Conservation (phyloP, 23 tunicate genomes). For the Oikopleura albicans region DNA sequence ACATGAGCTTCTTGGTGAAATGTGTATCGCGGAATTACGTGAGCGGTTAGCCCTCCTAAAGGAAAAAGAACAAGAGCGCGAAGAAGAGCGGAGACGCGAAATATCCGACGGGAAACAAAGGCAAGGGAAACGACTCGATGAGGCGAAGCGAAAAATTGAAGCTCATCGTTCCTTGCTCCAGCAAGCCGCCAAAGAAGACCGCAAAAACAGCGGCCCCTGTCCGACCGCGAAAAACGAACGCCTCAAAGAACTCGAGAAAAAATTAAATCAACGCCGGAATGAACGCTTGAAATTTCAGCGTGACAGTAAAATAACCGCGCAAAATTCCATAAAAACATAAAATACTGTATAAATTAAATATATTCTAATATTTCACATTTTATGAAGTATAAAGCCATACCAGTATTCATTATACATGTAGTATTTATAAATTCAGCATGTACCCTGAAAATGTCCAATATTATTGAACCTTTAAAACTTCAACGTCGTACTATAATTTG, state of each 20-base stretch:
- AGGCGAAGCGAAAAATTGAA: background rate
- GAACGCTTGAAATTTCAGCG: background rate
- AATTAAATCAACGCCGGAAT: background rate
- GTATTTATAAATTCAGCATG: too few species aligned
- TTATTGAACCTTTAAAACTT: too few species aligned
- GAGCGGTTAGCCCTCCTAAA: conserved; percentile 46
- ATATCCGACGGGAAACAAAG: background rate
- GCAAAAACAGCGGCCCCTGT: too few species aligned
- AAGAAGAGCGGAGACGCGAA: background rate
- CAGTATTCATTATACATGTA: too few species aligned
- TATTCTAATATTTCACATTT: too few species aligned
- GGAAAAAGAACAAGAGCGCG: conserved; percentile 24
- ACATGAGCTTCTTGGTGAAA: conserved; percentile 60
- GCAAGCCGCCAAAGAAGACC: background rate
- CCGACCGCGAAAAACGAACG: background rate
- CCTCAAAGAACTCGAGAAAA: background rate
- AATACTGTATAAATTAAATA: too few species aligned
- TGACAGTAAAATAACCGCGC: background rate
- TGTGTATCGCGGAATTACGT: conserved; percentile 69
- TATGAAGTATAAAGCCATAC: too few species aligned
- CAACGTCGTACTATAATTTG: too few species aligned
- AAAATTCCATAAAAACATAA: too few species aligned
- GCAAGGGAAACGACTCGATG: background rate
- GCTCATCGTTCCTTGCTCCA: background rate
- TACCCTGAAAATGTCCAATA: too few species aligned